These are phyloP conservation scores for Melanostoma scalare DNA, from an alignment of 2,888 invertebrate species.

Conservation along the genomic window DNA sequence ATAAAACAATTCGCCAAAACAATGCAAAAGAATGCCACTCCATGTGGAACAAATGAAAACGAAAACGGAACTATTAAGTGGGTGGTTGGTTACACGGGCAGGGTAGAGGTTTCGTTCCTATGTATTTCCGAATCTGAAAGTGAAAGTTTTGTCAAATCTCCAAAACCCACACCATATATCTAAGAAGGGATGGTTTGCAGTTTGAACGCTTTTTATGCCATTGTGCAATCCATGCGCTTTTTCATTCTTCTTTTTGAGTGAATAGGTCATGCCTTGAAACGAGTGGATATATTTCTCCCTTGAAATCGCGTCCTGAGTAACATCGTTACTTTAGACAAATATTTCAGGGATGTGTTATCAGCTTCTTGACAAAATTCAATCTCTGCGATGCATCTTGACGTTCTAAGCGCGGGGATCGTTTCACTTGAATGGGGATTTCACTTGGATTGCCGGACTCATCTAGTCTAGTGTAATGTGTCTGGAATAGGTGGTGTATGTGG, in stretches of 20 bases:
- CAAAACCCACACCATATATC: not conserved
- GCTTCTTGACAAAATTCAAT: conserved; percentile 55
- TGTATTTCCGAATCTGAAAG: conserved; percentile 65
- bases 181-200: conserved; percentile 8
- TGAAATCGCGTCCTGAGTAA: conserved; percentile 24
- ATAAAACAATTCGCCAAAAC: not conserved
- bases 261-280: not conserved
- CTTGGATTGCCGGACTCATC: conserved; percentile 34
- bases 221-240: conserved; percentile 65
- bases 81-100: conserved; percentile 33
- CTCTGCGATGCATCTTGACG: conserved; percentile 60
- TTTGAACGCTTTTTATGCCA: conserved; percentile 29
- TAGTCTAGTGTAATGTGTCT: conserved; percentile 53
- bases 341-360: conserved; percentile 57
- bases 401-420: conserved; percentile 49
- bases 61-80: conserved; percentile 68
- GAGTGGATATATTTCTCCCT: no score
- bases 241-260: conserved; percentile 42
- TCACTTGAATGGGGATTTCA: conserved; percentile 53
- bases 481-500: conserved; percentile 27
- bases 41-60: conserved; percentile 71
- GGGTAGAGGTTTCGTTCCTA: conserved; percentile 30
- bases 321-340: conserved; percentile 38
- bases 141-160: conserved; percentile 52
- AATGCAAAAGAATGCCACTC: conserved; percentile 47